phyloP scores from a whole-genome alignment of 2,113 vertebrate genomes.

The Dissostichus mawsoni region DNA sequence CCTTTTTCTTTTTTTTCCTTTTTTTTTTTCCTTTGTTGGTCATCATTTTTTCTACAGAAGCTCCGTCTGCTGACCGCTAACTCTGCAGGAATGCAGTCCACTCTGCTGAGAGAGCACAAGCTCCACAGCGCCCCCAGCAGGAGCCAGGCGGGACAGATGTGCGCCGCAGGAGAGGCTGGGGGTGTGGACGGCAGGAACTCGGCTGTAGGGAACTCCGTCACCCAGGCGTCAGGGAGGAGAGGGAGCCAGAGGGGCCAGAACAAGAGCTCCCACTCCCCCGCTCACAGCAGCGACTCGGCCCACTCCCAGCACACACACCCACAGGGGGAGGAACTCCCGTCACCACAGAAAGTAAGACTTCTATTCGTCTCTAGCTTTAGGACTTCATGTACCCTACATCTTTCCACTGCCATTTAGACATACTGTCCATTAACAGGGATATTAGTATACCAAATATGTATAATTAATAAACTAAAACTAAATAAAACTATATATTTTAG shows the following conservation, averaged over 20 bases:
- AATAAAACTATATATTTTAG: too few species aligned
- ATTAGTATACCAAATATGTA: too few species aligned
- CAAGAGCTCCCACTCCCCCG: slow-evolving; percentile 84
- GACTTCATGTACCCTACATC: not conserved
- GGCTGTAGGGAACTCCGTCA: slow-evolving; percentile 79
- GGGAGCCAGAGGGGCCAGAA: slow-evolving; percentile 83
- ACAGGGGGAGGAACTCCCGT: slow-evolving; percentile 84
- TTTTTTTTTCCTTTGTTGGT: slow-evolving; percentile 78
- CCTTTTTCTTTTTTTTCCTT: slow-evolving; percentile 76
- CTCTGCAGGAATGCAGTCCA: slow-evolving; percentile 82
- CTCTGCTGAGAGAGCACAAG: slow-evolving; percentile 80
- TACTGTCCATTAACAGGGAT: not conserved
- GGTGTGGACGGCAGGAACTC: slow-evolving; percentile 76
- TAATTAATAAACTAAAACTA: too few species aligned
- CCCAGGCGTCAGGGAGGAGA: slow-evolving; percentile 80
- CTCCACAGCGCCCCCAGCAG: slow-evolving; percentile 69
- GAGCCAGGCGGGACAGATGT: slow-evolving; percentile 75
- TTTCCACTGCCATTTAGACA: not conserved
- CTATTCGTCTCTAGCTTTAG: not conserved
- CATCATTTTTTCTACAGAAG: slow-evolving; percentile 88
- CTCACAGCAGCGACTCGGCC: slow-evolving; percentile 91
- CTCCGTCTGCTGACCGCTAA: slow-evolving; percentile 82
- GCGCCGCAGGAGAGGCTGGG: slow-evolving; percentile 78
- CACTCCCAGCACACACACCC: slow-evolving; percentile 83
- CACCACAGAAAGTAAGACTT: slow-evolving; percentile 89